Base-by-base conservation (phyloP, 2,888 invertebrate genomes). In the Synergus umbraculus region DNA sequence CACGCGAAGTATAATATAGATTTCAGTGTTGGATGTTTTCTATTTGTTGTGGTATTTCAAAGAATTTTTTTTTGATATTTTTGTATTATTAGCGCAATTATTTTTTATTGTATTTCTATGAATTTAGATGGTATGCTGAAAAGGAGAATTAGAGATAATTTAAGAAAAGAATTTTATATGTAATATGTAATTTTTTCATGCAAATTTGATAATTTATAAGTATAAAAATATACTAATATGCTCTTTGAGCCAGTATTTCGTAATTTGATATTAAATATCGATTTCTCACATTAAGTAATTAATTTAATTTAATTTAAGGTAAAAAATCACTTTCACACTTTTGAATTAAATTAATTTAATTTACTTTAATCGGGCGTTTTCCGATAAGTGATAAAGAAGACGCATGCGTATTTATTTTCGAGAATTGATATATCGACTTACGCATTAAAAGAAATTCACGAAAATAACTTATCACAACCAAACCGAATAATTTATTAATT, bases 341-440 rank as follows among this genome's bases (percentile, higher is more conserved):
- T 46, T 12, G 4, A 10, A 46, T 46, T 46, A 46, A 37, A 12
- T 46, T 46, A 12, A 29, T 63, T 29, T 29, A 29, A 29, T 63
- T 63, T 5, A 29, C 13, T 63, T 63, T 63, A 22, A 41, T n/a
- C 37, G 37, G 49, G n/a, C 54, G 73, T 54, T 73, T 29, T 54
- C 37, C 37, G 73, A 73, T 73, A 73, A 73, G 37, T 73, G 73
- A 54, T 73, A 73, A 73, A 41, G 29, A 73, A 73, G 37, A 73
- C 73, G 73, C 54, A 73, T 73, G 73, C 73, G 73, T 73, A 49
- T 73, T 58, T n/a, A 37, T 58, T 73, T 73, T 54, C 13, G n/a
- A 49, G 54, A 73, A 37, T n/a, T 73, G n/a, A 73, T 66, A 43
- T 44, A 18, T 18, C 1, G 18, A 4, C 43, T 66, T n/a, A 18